Evolutionary conservation across 2,888 invertebrate genomes (phyloP), one percentile per base, ranked within the genome.

Genomic region (Labia minor): DNA sequence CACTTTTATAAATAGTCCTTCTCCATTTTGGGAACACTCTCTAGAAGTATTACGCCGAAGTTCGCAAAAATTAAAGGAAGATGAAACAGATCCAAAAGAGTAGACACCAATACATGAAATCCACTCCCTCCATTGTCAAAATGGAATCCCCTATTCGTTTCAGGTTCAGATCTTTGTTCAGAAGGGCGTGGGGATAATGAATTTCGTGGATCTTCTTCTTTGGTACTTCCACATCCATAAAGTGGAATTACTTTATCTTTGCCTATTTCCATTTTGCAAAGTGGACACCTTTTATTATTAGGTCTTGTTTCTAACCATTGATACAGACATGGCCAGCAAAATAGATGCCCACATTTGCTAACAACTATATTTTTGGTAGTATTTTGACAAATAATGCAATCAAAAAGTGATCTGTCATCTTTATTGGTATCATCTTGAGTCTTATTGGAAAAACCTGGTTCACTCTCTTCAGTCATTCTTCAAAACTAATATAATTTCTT

Each of bases 351-450:
- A 76, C 98, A 99, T 87, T 95, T 88, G 79, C 96, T 97, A 76
- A 99, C 94, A 69, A 99, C 98, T 18, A 98, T 96, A 84, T 99
- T 96, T 75, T 92, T 90, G 8, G 98, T 98, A 10, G 93, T 93
- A 76, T 99, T 98, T 70, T 99, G 82, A 78, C 99, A 99, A 78
- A 99, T 99, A 81, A 99, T 99, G 77, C 99, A 99, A 77, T 99
- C 98, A 76, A 95, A 92, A 78, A 90, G 87, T 16, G 4, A 14
- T 61, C 88, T 85, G 73, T 92, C 92, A 72, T 91, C 90, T 66
- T 71, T 72, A 20, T 73, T 73, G 71, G 83, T 85, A 74, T 88
- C 88, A 63, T 89, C 88, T 19, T 87, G 87, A 67, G 88, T 87
- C 61, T 83, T 81, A 63, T 69, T 70, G 4, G 72, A 72, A 33